These are phyloP conservation scores for Myodes glareolus DNA, from an alignment of 2,113 vertebrate genomes.

Conservation along the genomic window DNA sequence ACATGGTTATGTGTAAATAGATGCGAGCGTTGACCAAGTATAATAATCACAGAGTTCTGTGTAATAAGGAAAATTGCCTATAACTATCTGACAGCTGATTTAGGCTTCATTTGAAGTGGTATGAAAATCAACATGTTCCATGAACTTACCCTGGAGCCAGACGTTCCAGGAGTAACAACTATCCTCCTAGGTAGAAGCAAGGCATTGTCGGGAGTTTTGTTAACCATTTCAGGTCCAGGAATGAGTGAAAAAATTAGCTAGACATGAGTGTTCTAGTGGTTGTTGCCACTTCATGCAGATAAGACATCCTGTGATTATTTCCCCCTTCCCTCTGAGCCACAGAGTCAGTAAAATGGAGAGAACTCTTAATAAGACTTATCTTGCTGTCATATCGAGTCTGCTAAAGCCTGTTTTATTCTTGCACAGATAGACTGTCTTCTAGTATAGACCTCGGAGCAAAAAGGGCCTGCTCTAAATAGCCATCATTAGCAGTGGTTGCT, in stretches of 20 bases:
- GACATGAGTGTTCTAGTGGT: not conserved
- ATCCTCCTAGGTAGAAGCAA: slow-evolving; percentile 10
- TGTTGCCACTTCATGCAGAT: not conserved
- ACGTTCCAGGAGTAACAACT: slow-evolving; percentile 57
- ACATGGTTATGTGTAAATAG: slow-evolving; percentile 78
- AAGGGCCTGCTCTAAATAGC: not conserved
- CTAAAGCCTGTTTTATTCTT: not conserved
- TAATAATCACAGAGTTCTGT: slow-evolving; percentile 76
- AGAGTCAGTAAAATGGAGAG: not conserved
- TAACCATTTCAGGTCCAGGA: slow-evolving; percentile 56
- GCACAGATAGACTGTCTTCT: not conserved
- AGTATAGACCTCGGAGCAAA: not conserved
- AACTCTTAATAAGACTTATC: not conserved
- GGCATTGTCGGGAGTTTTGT: not conserved
- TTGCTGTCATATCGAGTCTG: not conserved
- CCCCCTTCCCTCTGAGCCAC: not conserved
- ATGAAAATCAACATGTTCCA: slow-evolving; percentile 76
- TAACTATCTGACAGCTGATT: slow-evolving; percentile 77
- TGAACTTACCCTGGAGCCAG: slow-evolving; percentile 62
- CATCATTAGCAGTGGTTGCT: not conserved
- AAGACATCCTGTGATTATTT: not conserved
- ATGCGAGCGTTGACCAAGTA: slow-evolving; percentile 71
- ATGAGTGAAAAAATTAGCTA: not conserved
- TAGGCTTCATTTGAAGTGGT: slow-evolving; percentile 78
- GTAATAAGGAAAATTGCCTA: slow-evolving; percentile 75